Percentiles rank a stretch among this genome's conserved stretches.
Conservation (phyloP, 30 jellyfish, hydroid and myxozoan species). For the Chrysaora quinquecirrha region DNA sequence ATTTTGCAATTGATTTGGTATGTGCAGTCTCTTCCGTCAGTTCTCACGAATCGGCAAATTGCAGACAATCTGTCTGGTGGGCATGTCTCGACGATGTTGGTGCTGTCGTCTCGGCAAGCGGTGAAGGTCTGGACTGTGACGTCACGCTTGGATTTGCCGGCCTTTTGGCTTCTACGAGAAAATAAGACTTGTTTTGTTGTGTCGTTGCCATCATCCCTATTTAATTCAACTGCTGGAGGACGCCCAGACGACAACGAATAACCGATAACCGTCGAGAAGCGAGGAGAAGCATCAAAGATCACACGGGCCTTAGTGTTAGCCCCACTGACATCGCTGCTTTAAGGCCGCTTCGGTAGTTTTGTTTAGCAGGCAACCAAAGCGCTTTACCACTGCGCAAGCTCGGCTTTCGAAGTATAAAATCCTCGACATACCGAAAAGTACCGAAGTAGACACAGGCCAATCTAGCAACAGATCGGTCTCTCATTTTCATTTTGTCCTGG, state of each 20-base stretch:
- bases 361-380: no score
- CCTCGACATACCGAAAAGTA: no score
- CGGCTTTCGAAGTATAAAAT: no score
- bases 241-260: neutral
- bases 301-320: neutral
- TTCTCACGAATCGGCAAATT: neutral
- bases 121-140: neutral
- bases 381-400: no score
- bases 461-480: no score
- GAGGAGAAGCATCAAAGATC: neutral
- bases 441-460: no score
- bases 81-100: neutral
- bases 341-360: neutral
- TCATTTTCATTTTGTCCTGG: no score
- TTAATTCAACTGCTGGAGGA: neutral
- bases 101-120: neutral
- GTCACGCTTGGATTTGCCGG: neutral
- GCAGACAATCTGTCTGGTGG: neutral
- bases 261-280: neutral
- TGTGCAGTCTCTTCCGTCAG: neutral
- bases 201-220: no score
- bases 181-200: neutral
- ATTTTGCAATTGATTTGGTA: neutral
- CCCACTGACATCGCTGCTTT: neutral
- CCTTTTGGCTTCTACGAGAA: neutral